Evolutionary conservation across 2,888 invertebrate genomes (phyloP).

Genomic region (Rutpela maculata): DNA sequence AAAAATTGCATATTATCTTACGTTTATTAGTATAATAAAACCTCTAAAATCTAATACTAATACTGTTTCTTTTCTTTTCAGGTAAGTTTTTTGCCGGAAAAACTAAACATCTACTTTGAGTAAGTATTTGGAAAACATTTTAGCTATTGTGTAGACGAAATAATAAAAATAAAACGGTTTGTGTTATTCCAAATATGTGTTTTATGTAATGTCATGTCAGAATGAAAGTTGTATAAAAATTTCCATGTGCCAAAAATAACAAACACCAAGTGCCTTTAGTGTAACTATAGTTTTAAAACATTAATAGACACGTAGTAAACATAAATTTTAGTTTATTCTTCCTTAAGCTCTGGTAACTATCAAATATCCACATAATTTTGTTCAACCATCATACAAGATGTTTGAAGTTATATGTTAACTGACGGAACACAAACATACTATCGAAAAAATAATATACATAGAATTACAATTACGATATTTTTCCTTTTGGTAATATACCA

Average conservation of each 20-base stretch:
- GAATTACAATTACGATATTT: slow-evolving; percentile 6
- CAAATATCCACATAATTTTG: not conserved
- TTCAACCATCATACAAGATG: slow-evolving; percentile 5
- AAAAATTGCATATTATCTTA: too few relatives aligned
- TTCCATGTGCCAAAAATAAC: not conserved
- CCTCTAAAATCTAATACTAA: not conserved
- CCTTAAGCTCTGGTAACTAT: not conserved
- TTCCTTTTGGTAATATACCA: not conserved
- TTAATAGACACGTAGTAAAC: slow-evolving; percentile 7
- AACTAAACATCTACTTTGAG: not conserved
- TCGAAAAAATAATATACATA: slow-evolving; percentile 2
- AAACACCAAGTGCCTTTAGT: not conserved
- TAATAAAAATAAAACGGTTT: not conserved
- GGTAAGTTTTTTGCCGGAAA: not conserved
- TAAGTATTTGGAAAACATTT: not conserved
- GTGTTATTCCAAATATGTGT: slow-evolving; percentile 3
- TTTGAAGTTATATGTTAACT: slow-evolving; percentile 3
- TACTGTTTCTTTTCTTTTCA: not conserved
- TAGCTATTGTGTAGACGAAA: not conserved
- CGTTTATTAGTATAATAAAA: too few relatives aligned
- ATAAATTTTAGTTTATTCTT: slow-evolving; percentile 7
- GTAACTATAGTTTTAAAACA: not conserved
- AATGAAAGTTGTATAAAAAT: not conserved
- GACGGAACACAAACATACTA: slow-evolving; percentile 3
- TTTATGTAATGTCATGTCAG: not conserved